Evolutionary conservation across 2,113 vertebrate species (phyloP), one percentile per base, ranked within the genome.

Genomic region (Vulpes lagopus): DNA sequence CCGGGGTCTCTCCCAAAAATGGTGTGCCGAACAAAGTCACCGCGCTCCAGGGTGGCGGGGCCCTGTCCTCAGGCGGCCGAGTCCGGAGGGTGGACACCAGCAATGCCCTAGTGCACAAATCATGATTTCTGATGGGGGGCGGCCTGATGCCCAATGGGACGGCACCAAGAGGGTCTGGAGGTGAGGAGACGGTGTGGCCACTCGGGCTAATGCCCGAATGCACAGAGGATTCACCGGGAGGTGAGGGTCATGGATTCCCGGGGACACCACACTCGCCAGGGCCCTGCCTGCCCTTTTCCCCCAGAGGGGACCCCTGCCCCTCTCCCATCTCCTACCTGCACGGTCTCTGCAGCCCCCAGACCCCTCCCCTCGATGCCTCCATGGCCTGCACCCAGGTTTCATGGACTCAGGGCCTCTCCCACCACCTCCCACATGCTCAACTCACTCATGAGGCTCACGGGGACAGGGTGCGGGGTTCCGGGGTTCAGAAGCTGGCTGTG

Each of bases 91-190:
- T 4, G n/a, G 20, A 27, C 64, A 76, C 23, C 4, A 9, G 12
- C 25, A 27, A 73, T 1, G 14, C 0, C 0, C 3, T 51, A 2
- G 5, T 2, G 7, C 35, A 38, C 1, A 20, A 55, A 67, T 5
- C 11, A 4, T 1, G 43, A 64, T 17, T 25, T 88, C 76, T n/a
- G 11, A 16, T 4, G 11, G 53, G 4, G 17, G 17, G 23, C 0
- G 5, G 38, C 86, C 16, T 76, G 73, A 49, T 27, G 60, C 43
- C 6, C n/a, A 27, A 3, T 0, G 4, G 16, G 38, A 19, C 0
- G 4, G 14, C 7, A 8, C 8, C 16, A 74, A 5, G 38, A 55
- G n/a, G 2, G 5, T 8, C 67, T 7, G 11, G 5, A 8, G 27
- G 51, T 2, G 30, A 57, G 51, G 43, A 32, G 49, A 20, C 6